phyloP scores from a whole-genome alignment of 2,113 vertebrate species.

The Reinhardtius hippoglossoides region DNA sequence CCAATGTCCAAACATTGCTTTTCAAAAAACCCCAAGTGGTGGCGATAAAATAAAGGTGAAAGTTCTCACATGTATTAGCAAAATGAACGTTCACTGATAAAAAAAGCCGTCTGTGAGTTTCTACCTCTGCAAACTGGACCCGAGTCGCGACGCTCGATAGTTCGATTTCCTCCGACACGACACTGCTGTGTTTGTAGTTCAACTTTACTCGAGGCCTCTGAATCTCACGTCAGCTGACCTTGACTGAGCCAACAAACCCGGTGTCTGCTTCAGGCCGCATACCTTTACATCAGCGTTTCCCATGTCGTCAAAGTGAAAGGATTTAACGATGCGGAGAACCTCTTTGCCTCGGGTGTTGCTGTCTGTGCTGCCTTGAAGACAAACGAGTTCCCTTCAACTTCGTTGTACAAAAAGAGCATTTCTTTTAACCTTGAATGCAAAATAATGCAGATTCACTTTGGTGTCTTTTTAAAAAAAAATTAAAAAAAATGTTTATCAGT shows the following conservation, averaged over 20 bases:
- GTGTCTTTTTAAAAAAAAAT: neutral
- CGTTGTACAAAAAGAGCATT: neutral
- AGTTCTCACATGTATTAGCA: neutral
- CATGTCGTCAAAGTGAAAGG: slow-evolving; percentile 16
- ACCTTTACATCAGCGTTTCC: slow-evolving; percentile 21
- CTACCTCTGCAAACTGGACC: slow-evolving; percentile 65
- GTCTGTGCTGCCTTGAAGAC: slow-evolving; percentile 7
- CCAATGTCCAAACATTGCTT: neutral
- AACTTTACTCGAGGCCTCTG: slow-evolving; percentile 14
- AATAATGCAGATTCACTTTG: slow-evolving; percentile 8
- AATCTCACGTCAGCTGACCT: slow-evolving; percentile 15
- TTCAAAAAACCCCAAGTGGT: neutral
- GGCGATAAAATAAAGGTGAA: neutral
- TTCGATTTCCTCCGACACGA: slow-evolving; percentile 8
- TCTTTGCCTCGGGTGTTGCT: slow-evolving; percentile 9
- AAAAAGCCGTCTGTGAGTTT: slow-evolving; percentile 19
- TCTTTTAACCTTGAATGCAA: slow-evolving; percentile 18
- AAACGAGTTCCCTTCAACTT: neutral
- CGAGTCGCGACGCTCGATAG: slow-evolving; percentile 1
- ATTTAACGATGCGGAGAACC: slow-evolving; percentile 16
- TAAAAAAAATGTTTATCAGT: neutral
- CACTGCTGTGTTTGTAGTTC: slow-evolving; percentile 18
- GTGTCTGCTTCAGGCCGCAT: slow-evolving; percentile 23
- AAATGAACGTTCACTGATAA: neutral
- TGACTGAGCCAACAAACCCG: slow-evolving; percentile 22